A percentile compares a stretch with the other conserved stretches of the same genome.
These are phyloP conservation scores for Trachymyrmex septentrionalis DNA, from an alignment of 1,140 invertebrate genomes.

Conservation along the genomic window DNA sequence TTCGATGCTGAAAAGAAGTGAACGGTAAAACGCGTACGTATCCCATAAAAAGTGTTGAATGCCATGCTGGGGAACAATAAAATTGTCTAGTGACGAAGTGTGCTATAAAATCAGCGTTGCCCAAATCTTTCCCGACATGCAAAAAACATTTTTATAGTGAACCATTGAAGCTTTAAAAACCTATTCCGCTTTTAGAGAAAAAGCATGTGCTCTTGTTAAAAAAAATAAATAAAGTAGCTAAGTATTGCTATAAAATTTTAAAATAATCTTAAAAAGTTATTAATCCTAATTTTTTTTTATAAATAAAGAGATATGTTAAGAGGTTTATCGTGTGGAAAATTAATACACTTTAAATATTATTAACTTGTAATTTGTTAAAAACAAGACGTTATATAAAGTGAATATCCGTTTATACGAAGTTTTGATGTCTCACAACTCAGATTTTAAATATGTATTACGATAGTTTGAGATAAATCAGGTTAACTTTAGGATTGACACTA, in stretches of 20 bases:
- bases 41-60: constrained; percentile 25
- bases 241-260: neutral
- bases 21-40: neutral
- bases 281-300: neutral
- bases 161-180: constrained; percentile 21
- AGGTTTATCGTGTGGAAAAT: neutral
- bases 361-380: neutral
- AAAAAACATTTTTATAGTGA: constrained; percentile 47
- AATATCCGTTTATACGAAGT: neutral
- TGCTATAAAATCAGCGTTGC: constrained; percentile 11
- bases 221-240: neutral
- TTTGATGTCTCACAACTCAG: neutral
- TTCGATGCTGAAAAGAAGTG: neutral
- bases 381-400: neutral
- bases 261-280: neutral
- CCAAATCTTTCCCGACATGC: constrained; percentile 12
- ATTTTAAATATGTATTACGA: neutral
- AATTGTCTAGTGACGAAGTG: constrained; percentile 40
- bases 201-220: neutral
- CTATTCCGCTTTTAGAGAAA: neutral
- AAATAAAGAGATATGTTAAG: neutral
- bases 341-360: neutral
- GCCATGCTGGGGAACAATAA: constrained; percentile 36
- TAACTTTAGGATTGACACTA: neutral
- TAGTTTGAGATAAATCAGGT: neutral